Evolutionary conservation across 2,888 invertebrate species (phyloP).

Genomic region (Eledona agricola): DNA sequence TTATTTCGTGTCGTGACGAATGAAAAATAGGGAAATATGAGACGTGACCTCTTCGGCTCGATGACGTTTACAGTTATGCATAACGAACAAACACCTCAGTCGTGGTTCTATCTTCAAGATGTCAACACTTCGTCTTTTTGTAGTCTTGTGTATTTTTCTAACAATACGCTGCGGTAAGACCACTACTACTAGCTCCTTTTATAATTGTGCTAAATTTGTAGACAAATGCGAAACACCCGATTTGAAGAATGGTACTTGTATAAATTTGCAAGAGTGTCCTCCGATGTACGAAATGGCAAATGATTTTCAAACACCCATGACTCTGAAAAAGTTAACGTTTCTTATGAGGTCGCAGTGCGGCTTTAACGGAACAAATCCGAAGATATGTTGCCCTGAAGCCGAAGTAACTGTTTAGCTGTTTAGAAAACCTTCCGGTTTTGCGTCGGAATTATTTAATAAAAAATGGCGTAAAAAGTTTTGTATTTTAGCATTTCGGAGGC

Average conservation of each 20-base stretch:
- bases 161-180: too few relatives aligned
- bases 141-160: too few relatives aligned
- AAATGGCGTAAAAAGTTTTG: too few relatives aligned
- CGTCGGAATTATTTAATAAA: too few relatives aligned
- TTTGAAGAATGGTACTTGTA: conserved; percentile 61
- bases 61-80: too few relatives aligned
- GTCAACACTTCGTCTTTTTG: too few relatives aligned
- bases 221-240: conserved; percentile 57
- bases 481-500: too few relatives aligned
- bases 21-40: background rate
- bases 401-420: too few relatives aligned
- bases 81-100: too few relatives aligned
- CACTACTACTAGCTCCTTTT: too few relatives aligned
- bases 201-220: background rate
- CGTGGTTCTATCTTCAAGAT: too few relatives aligned
- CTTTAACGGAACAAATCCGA: conserved; percentile 62
- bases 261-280: conserved; percentile 63
- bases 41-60: background rate
- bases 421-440: too few relatives aligned
- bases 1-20: background rate
- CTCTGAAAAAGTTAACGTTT: conserved; percentile 56
- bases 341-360: conserved; percentile 66
- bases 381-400: conserved; percentile 63
- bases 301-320: conserved; percentile 46
- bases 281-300: conserved; percentile 55